Conservation (phyloP, 1,140 invertebrate genomes). For the Pantala flavescens region DNA sequence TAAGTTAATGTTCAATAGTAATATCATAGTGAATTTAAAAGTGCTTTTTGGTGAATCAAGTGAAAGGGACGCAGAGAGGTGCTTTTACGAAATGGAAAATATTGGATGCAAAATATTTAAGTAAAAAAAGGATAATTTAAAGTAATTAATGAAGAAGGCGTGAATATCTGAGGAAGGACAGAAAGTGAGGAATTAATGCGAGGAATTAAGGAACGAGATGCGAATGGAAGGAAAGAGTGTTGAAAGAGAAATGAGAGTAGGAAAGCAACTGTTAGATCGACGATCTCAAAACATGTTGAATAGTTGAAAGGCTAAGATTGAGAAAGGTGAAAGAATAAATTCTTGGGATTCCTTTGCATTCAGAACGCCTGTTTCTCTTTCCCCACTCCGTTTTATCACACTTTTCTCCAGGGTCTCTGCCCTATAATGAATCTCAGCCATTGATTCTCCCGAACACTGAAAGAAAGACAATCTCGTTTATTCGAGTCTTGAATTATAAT, state of each 20-base stretch:
- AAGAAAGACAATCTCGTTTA: too few relatives aligned
- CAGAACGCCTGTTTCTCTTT: not conserved
- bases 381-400: not conserved
- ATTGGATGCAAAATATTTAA: too few relatives aligned
- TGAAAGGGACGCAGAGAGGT: too few relatives aligned
- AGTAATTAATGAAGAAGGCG: not conserved
- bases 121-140: not conserved
- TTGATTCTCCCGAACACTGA: too few relatives aligned
- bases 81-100: too few relatives aligned
- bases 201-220: not conserved
- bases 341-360: not conserved
- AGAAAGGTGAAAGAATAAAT: not conserved
- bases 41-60: too few relatives aligned
- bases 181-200: not conserved
- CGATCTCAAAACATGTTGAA: not conserved
- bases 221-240: not conserved
- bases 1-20: too few relatives aligned
- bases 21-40: too few relatives aligned
- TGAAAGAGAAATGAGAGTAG: not conserved
- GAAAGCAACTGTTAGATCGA: not conserved
- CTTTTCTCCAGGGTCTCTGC: too few relatives aligned
- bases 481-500: too few relatives aligned
- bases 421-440: too few relatives aligned
- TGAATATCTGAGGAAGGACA: not conserved
- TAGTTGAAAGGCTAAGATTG: not conserved